A percentile compares a stretch with the other conserved stretches of the same genome.
Evolutionary conservation across 2,113 vertebrate genomes (phyloP).

Genomic region (Parus major): DNA sequence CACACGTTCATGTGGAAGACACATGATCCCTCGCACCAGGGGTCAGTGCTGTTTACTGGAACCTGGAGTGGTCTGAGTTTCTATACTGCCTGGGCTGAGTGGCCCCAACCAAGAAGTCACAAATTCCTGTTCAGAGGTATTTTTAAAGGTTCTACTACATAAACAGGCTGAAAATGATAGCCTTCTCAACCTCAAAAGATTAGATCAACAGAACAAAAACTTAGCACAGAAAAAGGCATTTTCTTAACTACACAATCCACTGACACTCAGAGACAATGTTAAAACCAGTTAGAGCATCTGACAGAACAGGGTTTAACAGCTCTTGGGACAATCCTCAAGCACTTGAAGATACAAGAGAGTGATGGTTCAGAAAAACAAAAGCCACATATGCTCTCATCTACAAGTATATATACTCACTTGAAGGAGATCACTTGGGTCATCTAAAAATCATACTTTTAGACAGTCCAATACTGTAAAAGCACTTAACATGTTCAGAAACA

Average conservation of each 20-base stretch:
- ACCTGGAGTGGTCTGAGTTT: neutral
- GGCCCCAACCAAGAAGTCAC: neutral
- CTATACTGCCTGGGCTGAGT: neutral
- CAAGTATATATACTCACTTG: neutral
- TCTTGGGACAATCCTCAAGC: neutral
- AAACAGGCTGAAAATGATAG: constrained; percentile 35
- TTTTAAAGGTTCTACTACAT: constrained; percentile 46
- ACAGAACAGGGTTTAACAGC: neutral
- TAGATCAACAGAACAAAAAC: constrained; percentile 11
- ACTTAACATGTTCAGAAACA: rapidly evolving
- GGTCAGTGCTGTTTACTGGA: constrained; percentile 10
- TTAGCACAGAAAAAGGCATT: neutral
- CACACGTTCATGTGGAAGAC: neutral
- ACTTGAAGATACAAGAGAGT: rapidly evolving
- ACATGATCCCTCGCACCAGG: neutral
- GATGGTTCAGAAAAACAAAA: neutral
- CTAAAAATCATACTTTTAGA: neutral
- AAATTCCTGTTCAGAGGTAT: constrained; percentile 46
- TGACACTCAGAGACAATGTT: neutral
- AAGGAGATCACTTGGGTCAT: neutral
- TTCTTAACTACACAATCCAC: neutral
- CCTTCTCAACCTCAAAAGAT: constrained; percentile 11
- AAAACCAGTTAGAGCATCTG: neutral
- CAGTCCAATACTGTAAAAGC: neutral
- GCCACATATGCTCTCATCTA: neutral